Evolutionary conservation across 2,797 vertebrate species (phyloP).

Genomic region (Aulostomus chinensis): DNA sequence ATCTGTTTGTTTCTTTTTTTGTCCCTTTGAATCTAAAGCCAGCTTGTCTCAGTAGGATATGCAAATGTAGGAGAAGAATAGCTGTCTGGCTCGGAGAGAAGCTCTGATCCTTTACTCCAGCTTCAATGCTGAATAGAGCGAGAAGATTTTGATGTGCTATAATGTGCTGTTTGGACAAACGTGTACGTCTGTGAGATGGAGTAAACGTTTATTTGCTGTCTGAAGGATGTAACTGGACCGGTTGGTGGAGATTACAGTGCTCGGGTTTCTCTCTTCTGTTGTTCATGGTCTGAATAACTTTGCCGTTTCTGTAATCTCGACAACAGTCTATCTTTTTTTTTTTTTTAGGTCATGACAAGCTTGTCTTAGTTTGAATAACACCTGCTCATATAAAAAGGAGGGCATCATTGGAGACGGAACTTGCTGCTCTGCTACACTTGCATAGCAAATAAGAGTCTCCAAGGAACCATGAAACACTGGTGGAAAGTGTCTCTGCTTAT

Average conservation of each 20-base stretch:
- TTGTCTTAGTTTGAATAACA: constrained; percentile 40
- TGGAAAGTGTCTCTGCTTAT: constrained; percentile 64
- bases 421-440: constrained; percentile 58
- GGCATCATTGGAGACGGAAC: constrained; percentile 49
- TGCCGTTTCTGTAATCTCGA: constrained; percentile 37
- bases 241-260: constrained; percentile 52
- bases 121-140: constrained; percentile 45
- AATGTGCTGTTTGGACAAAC: constrained; percentile 60
- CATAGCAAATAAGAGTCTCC: constrained; percentile 63
- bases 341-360: constrained; percentile 44
- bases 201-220: constrained; percentile 46
- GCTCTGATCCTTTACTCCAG: constrained; percentile 63
- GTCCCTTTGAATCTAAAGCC: constrained; percentile 70
- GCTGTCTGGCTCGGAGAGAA: constrained; percentile 70
- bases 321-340: constrained; percentile 38
- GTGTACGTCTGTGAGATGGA: constrained; percentile 25
- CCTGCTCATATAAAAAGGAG: constrained; percentile 50
- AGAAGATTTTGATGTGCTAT: constrained; percentile 52
- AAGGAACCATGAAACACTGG: constrained; percentile 63
- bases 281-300: constrained; percentile 35
- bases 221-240: constrained; percentile 45
- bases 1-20: constrained; percentile 68
- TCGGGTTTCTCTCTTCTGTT: constrained; percentile 39
- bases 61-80: constrained; percentile 72
- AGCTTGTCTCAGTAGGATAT: constrained; percentile 72